A percentile compares a stretch with the other conserved stretches of the same genome.
phyloP scores from a whole-genome alignment of 2,888 invertebrate species.

The Aphodius sticticus region DNA sequence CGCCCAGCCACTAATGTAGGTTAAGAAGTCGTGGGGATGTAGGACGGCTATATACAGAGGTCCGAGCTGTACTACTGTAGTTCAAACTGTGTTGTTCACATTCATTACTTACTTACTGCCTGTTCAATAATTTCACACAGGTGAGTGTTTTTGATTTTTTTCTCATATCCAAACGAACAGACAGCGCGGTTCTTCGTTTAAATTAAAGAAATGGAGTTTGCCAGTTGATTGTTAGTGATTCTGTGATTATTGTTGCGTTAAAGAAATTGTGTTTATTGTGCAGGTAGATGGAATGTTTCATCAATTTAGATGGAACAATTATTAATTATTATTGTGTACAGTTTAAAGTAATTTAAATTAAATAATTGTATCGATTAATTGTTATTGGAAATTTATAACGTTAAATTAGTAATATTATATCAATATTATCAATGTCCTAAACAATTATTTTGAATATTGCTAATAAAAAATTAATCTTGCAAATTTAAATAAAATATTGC shows the following conservation, averaged over 20 bases:
- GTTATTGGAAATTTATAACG: too few species aligned
- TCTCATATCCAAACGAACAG: constrained; percentile 23
- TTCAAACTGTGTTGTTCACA: constrained; percentile 46
- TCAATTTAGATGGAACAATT: too few species aligned
- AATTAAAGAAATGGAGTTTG: constrained; percentile 5
- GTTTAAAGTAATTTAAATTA: too few species aligned
- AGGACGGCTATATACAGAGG: constrained; percentile 59
- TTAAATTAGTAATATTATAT: too few species aligned
- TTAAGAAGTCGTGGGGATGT: constrained; percentile 59
- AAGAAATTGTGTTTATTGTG: neutral
- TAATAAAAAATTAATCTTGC: too few species aligned
- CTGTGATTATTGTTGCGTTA: constrained; percentile 8
- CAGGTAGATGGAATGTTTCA: neutral
- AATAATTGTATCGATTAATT: too few species aligned
- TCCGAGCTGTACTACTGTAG: constrained; percentile 38
- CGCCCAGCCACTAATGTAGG: constrained; percentile 49
- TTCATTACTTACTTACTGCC: constrained; percentile 45
- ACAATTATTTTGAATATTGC: too few species aligned
- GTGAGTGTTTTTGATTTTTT: constrained; percentile 43
- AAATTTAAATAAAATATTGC: too few species aligned
- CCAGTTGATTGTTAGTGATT: constrained; percentile 18
- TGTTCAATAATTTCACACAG: constrained; percentile 46
- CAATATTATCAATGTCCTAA: too few species aligned
- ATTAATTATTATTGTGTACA: too few species aligned
- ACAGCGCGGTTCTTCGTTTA: constrained; percentile 26